A percentile compares a stretch with the other conserved stretches of the same genome.
Conservation (phyloP, 1,140 invertebrate species). For the Leptopilina boulardi region DNA sequence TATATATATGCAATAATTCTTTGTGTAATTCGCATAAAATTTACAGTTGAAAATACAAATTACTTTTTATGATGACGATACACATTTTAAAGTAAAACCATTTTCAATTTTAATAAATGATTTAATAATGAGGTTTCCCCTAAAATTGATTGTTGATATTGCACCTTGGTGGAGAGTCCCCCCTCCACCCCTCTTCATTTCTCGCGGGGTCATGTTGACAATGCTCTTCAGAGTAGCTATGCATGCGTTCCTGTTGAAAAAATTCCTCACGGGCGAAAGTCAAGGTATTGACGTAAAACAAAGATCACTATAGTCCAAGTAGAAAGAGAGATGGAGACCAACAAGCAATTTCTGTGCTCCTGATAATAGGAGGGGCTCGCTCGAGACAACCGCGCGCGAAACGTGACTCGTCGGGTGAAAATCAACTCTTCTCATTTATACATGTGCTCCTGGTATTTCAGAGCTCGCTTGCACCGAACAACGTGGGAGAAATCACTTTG, state of each 20-base stretch:
- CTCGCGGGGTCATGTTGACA: constrained; percentile 53
- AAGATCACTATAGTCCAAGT: constrained; percentile 48
- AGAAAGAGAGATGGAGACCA: constrained; percentile 41
- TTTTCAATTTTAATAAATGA: background rate
- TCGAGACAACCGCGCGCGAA: constrained; percentile 74
- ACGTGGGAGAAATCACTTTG: constrained; percentile 18
- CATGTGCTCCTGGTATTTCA: constrained; percentile 58
- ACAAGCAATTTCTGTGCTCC: constrained; percentile 56
- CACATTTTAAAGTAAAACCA: no score
- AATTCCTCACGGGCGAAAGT: constrained; percentile 76
- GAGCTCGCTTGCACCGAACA: constrained; percentile 64
- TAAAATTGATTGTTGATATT: constrained; percentile 65
- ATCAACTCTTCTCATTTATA: background rate
- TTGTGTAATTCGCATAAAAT: no score
- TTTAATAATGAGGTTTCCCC: constrained; percentile 69
- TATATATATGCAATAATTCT: no score
- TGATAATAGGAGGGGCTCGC: constrained; percentile 72
- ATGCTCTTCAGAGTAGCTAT: constrained; percentile 55
- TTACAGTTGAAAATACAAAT: no score
- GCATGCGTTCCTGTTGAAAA: constrained; percentile 76
- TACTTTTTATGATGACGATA: no score
- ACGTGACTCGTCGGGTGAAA: constrained; percentile 65
- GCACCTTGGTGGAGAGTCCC: background rate
- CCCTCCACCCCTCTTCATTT: background rate
- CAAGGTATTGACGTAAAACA: constrained; percentile 71